These are phyloP conservation scores for Drosophila pseudotalamancana DNA, from an alignment of 2,888 invertebrate species.

Conservation along the genomic window DNA sequence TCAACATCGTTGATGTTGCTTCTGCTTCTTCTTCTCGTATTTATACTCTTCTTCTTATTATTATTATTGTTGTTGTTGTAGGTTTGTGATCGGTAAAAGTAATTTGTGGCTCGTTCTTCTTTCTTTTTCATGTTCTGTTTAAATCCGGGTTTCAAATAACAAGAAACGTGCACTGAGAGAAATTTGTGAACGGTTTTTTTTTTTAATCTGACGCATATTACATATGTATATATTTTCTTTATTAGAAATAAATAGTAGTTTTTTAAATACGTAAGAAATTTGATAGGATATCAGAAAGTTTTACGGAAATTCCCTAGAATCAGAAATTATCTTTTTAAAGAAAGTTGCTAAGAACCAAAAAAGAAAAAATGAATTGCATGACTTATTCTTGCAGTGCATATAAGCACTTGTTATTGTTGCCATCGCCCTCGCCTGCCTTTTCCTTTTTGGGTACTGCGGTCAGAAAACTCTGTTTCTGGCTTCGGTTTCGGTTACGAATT, in stretches of 20 bases:
- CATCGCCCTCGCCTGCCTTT: constrained; percentile 19
- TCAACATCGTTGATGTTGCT: constrained; percentile 23
- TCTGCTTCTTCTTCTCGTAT: not conserved
- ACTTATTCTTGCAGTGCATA: constrained; percentile 54
- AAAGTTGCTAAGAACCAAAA: no score
- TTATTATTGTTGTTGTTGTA: constrained; percentile 27
- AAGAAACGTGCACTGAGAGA: constrained; percentile 55
- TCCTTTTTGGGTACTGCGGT: constrained; percentile 46
- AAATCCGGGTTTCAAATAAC: constrained; percentile 77
- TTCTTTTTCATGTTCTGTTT: constrained; percentile 64
- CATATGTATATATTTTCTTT: no score
- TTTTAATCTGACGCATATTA: not conserved
- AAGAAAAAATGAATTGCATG: no score
- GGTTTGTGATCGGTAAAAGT: constrained; percentile 71
- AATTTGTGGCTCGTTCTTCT: constrained; percentile 69
- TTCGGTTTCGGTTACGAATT: constrained; percentile 28
- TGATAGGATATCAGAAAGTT: no score
- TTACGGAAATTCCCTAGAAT: not conserved
- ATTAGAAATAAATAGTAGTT: no score
- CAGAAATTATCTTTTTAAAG: not conserved
- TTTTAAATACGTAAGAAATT: no score
- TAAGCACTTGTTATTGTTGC: constrained; percentile 42
- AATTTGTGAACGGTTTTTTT: constrained; percentile 1
- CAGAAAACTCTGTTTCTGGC: constrained; percentile 42
- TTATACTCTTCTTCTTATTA: constrained; percentile 13